Evolutionary conservation across 2,888 invertebrate species (phyloP).

Genomic region (Drosophila anceps): DNA sequence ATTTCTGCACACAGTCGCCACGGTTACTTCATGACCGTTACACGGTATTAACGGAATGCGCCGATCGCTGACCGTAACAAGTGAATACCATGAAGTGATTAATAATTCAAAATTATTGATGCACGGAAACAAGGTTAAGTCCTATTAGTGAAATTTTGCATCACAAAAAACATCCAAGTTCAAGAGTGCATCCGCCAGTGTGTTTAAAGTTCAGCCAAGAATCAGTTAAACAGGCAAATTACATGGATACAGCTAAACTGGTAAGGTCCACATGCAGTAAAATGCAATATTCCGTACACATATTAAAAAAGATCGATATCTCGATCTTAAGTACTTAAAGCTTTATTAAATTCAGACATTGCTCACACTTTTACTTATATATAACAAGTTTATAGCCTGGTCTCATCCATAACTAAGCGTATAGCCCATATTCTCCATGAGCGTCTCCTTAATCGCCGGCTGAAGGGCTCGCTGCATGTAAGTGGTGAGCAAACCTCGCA

Average conservation of each 20-base stretch:
- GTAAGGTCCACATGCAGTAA: slow-evolving; percentile 59
- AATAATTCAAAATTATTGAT: slow-evolving; percentile 76
- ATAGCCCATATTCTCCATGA: slow-evolving; percentile 95
- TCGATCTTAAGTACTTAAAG: slow-evolving; percentile 43
- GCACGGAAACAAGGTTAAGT: slow-evolving; percentile 55
- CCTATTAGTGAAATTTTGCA: slow-evolving; percentile 55
- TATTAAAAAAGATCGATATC: not conserved
- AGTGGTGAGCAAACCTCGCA: slow-evolving; percentile 91
- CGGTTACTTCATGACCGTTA: slow-evolving; percentile 61
- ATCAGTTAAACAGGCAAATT: slow-evolving; percentile 35
- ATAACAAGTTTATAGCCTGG: slow-evolving; percentile 20
- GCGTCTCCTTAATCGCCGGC: slow-evolving; percentile 93
- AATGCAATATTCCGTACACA: not conserved
- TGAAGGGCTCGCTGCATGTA: slow-evolving; percentile 94
- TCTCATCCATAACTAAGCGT: slow-evolving; percentile 92
- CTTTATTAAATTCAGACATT: slow-evolving; percentile 45
- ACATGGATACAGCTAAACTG: slow-evolving; percentile 79
- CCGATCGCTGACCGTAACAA: slow-evolving; percentile 48
- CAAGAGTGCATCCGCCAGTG: slow-evolving; percentile 40
- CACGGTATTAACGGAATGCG: slow-evolving; percentile 65
- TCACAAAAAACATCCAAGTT: slow-evolving; percentile 47
- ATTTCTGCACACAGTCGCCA: slow-evolving; percentile 60
- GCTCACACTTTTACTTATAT: slow-evolving; percentile 21
- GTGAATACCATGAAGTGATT: slow-evolving; percentile 55
- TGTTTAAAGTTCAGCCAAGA: slow-evolving; percentile 28